phyloP scores from a whole-genome alignment of 2,888 invertebrate genomes.

The Idaea straminata region DNA sequence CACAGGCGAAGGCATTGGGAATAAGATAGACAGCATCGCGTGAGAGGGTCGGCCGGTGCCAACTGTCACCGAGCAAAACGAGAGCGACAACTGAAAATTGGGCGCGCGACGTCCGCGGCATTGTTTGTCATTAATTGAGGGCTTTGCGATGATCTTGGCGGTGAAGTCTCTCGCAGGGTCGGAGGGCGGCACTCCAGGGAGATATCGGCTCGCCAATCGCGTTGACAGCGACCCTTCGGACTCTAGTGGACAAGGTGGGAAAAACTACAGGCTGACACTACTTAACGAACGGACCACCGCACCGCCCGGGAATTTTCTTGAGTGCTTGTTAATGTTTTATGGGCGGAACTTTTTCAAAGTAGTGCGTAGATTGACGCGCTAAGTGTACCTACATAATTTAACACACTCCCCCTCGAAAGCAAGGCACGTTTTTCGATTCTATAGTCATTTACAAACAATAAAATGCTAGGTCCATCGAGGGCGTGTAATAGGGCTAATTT shows the following conservation, averaged over 20 bases:
- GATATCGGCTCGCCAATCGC: constrained; percentile 75
- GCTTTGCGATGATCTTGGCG: constrained; percentile 73
- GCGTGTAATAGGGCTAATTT: constrained; percentile 49
- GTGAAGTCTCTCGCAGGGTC: constrained; percentile 50
- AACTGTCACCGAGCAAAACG: constrained; percentile 71
- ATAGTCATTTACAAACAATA: constrained; percentile 44
- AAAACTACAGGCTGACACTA: constrained; percentile 78
- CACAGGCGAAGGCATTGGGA: constrained; percentile 41
- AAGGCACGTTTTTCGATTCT: constrained; percentile 53
- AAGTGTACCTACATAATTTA: constrained; percentile 78
- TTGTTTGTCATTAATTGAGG: constrained; percentile 77
- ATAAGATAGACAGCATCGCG: constrained; percentile 47
- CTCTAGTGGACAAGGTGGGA: constrained; percentile 74
- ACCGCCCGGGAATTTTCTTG: constrained; percentile 75
- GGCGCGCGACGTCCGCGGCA: constrained; percentile 55
- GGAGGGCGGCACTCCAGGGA: constrained; percentile 71
- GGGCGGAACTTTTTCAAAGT: constrained; percentile 77
- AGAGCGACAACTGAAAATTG: constrained; percentile 75
- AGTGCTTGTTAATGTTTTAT: constrained; percentile 81
- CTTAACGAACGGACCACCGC: constrained; percentile 74
- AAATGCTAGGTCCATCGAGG: constrained; percentile 33
- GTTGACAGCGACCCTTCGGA: constrained; percentile 73
- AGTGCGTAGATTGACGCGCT: constrained; percentile 75
- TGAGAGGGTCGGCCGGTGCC: constrained; percentile 60
- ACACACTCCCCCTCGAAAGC: constrained; percentile 63